Evolutionary conservation across 2,797 vertebrate genomes (phyloP).

Genomic region (Mallotus villosus): DNA sequence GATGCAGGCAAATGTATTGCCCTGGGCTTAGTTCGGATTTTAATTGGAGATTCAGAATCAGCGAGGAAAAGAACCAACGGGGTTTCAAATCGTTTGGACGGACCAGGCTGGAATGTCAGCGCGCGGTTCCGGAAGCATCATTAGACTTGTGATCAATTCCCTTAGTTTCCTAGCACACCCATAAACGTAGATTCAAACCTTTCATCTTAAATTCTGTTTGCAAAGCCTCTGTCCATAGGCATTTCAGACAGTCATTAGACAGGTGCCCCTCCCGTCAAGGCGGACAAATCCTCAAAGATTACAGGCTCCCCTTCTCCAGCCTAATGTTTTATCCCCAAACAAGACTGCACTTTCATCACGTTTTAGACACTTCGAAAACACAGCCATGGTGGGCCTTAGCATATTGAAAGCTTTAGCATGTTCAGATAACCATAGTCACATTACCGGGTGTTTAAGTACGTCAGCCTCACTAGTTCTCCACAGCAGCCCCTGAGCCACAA

Average conservation of each 20-base stretch:
- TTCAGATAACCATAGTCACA: neutral
- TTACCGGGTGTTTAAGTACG: neutral
- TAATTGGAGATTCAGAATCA: neutral
- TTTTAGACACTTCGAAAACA: neutral
- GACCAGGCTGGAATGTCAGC: neutral
- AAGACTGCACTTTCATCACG: neutral
- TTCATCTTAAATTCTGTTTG: neutral
- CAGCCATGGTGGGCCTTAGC: neutral
- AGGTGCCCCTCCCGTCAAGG: neutral
- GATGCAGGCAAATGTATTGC: neutral
- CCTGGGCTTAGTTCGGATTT: neutral
- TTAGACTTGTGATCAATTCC: neutral
- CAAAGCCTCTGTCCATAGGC: neutral
- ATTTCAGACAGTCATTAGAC: neutral
- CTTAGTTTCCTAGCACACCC: neutral
- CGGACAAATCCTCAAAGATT: neutral
- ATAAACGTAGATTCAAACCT: neutral
- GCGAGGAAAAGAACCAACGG: neutral
- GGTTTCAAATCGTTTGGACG: neutral
- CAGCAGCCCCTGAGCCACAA: neutral
- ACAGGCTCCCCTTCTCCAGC: neutral
- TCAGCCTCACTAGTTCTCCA: neutral
- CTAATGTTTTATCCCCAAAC: neutral
- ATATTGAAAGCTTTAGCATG: conserved; percentile 3
- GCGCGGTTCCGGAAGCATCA: neutral